These are phyloP conservation scores for Oncorhynchus gorbuscha DNA, from an alignment of 2,113 vertebrate genomes.

Conservation along the genomic window DNA sequence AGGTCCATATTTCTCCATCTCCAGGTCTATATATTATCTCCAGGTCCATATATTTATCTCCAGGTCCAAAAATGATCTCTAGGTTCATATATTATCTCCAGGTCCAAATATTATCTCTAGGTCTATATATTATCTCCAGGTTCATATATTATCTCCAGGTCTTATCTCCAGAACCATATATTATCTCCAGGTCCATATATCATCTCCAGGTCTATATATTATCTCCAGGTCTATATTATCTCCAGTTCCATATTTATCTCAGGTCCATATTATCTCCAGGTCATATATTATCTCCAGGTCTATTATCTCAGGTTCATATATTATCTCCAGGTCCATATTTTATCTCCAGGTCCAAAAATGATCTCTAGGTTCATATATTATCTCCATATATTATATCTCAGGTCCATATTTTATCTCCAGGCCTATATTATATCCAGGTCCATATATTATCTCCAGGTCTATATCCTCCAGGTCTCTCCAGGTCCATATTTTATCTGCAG, in stretches of 20 bases:
- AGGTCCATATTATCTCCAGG: neutral
- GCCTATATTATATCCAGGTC: neutral
- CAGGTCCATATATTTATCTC: neutral
- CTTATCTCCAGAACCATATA: too few species aligned
- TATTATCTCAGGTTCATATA: too few species aligned
- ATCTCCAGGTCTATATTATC: neutral
- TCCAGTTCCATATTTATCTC: too few species aligned
- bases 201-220: neutral
- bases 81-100: neutral
- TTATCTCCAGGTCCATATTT: neutral
- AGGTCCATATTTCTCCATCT: neutral
- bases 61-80: neutral
- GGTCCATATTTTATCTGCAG: neutral
- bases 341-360: too few species aligned
- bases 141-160: neutral
- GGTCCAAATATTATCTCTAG: too few species aligned
- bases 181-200: neutral
- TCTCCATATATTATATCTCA: neutral
- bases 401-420: neutral
- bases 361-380: too few species aligned
- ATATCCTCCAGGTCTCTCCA: neutral
- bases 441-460: too few species aligned
- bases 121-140: neutral
- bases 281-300: neutral
- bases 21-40: neutral